Percentiles rank a stretch among this genome's conserved stretches.
Conservation (phyloP, 1,140 invertebrate species). For the Hycleus phaleratus region DNA sequence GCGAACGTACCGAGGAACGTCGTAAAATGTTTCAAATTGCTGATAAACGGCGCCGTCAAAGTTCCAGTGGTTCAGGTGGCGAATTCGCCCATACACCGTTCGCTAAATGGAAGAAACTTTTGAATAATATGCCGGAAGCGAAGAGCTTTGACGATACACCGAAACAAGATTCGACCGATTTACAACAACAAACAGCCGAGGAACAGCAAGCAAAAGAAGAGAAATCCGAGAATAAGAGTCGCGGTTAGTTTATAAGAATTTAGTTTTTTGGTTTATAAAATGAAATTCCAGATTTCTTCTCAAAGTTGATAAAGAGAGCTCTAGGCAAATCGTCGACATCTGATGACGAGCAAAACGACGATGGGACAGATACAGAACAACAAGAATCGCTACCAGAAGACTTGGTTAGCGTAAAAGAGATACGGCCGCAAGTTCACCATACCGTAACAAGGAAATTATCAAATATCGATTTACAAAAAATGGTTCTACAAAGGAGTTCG, state of each 20-base stretch:
- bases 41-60: slow-evolving; percentile 53
- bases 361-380: slow-evolving; percentile 57
- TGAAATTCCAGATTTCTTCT: slow-evolving; percentile 48
- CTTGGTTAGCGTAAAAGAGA: slow-evolving; percentile 14
- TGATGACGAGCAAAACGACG: slow-evolving; percentile 48
- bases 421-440: neutral
- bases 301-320: slow-evolving; percentile 54
- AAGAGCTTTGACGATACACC: slow-evolving; percentile 48
- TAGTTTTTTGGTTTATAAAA: neutral
- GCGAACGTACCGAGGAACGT: slow-evolving; percentile 86
- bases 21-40: slow-evolving; percentile 87
- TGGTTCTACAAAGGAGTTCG: neutral
- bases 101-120: slow-evolving; percentile 61
- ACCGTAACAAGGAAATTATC: neutral
- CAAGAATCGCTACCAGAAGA: slow-evolving; percentile 58
- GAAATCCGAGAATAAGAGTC: slow-evolving; percentile 12
- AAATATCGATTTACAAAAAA: slow-evolving; percentile 12
- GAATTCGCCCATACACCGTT: slow-evolving; percentile 53
- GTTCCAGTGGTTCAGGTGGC: slow-evolving; percentile 42
- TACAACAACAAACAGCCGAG: neutral
- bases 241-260: neutral
- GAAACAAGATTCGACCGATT: slow-evolving; percentile 27
- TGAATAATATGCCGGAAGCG: slow-evolving; percentile 47
- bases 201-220: slow-evolving; percentile 7
- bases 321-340: slow-evolving; percentile 50